phyloP scores from a whole-genome alignment of 92 coral and sea anemone genomes.

The Palythoa grandiflora region DNA sequence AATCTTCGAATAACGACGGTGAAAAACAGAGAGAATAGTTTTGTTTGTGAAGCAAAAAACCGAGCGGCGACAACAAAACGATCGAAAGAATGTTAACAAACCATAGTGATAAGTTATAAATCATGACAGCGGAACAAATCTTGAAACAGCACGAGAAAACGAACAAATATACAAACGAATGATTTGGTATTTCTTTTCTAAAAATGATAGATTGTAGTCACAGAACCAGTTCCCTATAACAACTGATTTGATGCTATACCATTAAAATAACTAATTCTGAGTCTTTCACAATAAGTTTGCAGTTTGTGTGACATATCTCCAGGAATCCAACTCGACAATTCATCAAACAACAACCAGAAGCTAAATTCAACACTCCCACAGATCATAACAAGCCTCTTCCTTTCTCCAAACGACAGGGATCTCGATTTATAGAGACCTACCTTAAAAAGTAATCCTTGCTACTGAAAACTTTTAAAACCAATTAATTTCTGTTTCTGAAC shows the following conservation, averaged over 20 bases:
- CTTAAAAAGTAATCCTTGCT: neutral
- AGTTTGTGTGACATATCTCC: neutral
- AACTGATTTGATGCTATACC: neutral
- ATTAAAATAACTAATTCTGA: neutral
- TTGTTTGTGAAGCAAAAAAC: neutral
- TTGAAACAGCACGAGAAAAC: neutral
- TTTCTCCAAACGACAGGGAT: neutral
- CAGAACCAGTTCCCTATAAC: neutral
- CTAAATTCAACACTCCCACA: slow-evolving; percentile 31
- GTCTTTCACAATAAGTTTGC: neutral
- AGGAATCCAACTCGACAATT: neutral
- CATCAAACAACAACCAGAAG: neutral
- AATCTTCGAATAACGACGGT: neutral
- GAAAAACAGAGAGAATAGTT: neutral
- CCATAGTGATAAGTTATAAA: neutral
- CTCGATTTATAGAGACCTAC: slow-evolving; percentile 7
- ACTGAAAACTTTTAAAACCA: neutral
- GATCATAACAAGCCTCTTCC: neutral
- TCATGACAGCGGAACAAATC: neutral
- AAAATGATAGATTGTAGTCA: neutral
- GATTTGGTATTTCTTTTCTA: slow-evolving; percentile 11
- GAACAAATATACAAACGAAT: neutral
- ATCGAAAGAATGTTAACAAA: neutral
- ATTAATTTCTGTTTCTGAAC: neutral
- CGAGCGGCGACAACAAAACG: neutral